A percentile compares a stretch with the other conserved stretches of the same genome.
Conservation (phyloP, 2,113 vertebrate species). For the Colius striatus region DNA sequence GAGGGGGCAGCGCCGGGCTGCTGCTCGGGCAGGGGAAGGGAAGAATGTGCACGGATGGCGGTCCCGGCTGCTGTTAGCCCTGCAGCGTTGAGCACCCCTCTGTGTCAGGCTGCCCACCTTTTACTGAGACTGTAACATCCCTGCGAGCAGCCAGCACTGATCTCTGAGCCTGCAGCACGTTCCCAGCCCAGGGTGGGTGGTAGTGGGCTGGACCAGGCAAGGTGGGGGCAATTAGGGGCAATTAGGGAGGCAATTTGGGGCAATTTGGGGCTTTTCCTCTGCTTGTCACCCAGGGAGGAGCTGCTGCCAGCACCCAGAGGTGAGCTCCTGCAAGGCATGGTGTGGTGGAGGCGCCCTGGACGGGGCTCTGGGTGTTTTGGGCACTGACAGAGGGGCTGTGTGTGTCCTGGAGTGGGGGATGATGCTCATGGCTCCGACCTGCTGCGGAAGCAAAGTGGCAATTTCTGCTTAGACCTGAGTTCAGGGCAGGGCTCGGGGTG, state of each 20-base stretch:
- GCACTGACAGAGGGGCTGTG: not conserved
- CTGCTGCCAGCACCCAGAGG: not conserved
- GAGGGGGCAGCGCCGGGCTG: not conserved
- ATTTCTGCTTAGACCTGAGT: not conserved
- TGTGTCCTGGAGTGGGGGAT: not conserved
- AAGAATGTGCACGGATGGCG: not conserved
- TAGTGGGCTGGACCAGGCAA: not conserved
- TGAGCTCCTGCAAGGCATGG: rapidly evolving
- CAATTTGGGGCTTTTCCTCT: not conserved
- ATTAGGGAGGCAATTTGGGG: not conserved
- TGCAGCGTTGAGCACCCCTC: not conserved
- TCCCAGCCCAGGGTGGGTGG: no score
- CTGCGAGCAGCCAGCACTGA: not conserved
- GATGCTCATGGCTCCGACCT: rapidly evolving
- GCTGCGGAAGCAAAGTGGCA: not conserved
- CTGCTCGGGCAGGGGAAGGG: not conserved
- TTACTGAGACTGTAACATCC: not conserved
- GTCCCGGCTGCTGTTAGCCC: not conserved
- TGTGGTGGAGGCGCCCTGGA: not conserved
- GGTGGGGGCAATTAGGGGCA: not conserved
- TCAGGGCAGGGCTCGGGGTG: not conserved
- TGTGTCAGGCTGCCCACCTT: not conserved
- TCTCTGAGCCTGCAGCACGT: not conserved
- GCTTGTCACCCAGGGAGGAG: rapidly evolving
- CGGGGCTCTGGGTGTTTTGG: not conserved